phyloP scores from a whole-genome alignment of 2,888 invertebrate species.

The Philhelius pedissequus region DNA sequence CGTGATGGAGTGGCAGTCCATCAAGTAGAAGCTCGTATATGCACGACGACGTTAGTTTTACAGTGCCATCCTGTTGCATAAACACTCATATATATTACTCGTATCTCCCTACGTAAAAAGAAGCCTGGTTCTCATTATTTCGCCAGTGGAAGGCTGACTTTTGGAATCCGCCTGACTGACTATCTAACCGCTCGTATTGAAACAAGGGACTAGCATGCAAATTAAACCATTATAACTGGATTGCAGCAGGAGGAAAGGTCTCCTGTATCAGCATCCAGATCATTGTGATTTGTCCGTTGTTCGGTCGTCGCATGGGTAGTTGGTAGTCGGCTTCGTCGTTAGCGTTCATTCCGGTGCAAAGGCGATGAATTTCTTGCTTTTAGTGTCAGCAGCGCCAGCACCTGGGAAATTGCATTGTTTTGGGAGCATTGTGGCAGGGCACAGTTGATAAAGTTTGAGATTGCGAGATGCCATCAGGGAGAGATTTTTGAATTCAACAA shows the following conservation, averaged over 20 bases:
- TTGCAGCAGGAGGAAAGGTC: conserved; percentile 5
- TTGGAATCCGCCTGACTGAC: conserved; percentile 31
- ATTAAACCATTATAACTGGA: conserved; percentile 60
- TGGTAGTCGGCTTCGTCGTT: background rate
- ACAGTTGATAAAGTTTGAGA: conserved; percentile 14
- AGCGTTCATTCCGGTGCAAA: background rate
- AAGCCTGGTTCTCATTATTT: conserved; percentile 38
- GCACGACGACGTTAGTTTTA: conserved; percentile 49
- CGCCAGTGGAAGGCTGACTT: conserved; percentile 42
- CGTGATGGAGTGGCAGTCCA: conserved; percentile 66
- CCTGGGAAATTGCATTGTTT: conserved; percentile 50
- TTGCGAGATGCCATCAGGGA: conserved; percentile 26
- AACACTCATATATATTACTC: background rate
- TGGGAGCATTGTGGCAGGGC: background rate
- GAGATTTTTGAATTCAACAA: background rate
- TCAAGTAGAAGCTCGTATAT: conserved; percentile 44
- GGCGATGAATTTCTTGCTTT: conserved; percentile 56
- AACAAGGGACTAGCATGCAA: conserved; percentile 55
- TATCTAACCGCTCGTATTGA: conserved; percentile 60
- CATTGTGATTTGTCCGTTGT: background rate
- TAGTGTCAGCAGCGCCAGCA: conserved; percentile 8
- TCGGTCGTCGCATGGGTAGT: background rate
- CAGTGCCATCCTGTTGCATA: conserved; percentile 56
- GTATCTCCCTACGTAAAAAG: background rate
- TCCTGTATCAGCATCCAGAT: background rate